A percentile compares a stretch with the other conserved stretches of the same genome.
These are phyloP conservation scores for Halichondria panicea DNA, from an alignment of 37 sponge, comb jelly and placozoan genomes.

Conservation along the genomic window DNA sequence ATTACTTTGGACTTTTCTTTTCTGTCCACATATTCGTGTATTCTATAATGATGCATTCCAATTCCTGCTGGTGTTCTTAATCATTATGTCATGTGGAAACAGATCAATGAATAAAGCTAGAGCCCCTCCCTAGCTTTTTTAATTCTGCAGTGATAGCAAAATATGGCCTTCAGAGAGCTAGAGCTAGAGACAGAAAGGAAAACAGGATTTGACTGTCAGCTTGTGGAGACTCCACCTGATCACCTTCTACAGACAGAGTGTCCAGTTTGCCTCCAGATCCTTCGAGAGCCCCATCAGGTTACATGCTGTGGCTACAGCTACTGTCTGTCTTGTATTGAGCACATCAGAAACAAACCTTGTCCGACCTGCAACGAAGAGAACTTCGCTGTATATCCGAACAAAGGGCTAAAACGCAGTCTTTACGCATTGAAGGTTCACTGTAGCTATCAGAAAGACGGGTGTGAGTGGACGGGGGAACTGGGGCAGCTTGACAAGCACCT, in stretches of 20 bases:
- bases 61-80: too few relatives aligned
- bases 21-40: too few relatives aligned
- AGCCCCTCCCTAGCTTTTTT: too few relatives aligned
- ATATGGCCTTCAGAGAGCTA: too few relatives aligned
- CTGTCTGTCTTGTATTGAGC: conserved; percentile 26
- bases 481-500: conserved; percentile 27
- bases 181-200: too few relatives aligned
- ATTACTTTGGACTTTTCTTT: too few relatives aligned
- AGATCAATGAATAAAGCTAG: too few relatives aligned
- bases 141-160: too few relatives aligned
- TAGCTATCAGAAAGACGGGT: not conserved
- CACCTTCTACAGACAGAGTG: conserved; percentile 32
- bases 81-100: too few relatives aligned
- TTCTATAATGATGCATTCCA: too few relatives aligned
- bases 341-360: conserved; percentile 1
- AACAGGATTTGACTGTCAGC: conserved; percentile 33
- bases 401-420: not conserved
- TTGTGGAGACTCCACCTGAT: conserved; percentile 22
- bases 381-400: conserved; percentile 10
- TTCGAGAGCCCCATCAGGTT: conserved; percentile 34
- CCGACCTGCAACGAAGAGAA: not conserved
- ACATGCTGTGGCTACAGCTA: conserved; percentile 38
- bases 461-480: conserved; percentile 26
- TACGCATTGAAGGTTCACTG: not conserved
- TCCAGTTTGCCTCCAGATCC: conserved; percentile 32